Percentiles rank a stretch among this genome's conserved stretches.
phyloP scores from a whole-genome alignment of 2,113 vertebrate species.

The Oxyura jamaicensis region DNA sequence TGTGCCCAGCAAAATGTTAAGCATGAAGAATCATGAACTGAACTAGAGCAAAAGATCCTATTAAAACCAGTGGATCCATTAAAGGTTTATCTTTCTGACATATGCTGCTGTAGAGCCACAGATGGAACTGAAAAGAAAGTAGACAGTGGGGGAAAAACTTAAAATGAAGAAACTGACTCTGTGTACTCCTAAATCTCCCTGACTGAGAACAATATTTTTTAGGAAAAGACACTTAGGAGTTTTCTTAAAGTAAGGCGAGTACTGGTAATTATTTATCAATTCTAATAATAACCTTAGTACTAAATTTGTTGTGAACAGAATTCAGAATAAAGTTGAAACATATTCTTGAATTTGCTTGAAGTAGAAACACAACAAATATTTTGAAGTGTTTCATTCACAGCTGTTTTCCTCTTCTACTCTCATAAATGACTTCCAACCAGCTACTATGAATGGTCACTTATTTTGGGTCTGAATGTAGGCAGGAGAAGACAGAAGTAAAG shows the following conservation, averaged over 20 bases:
- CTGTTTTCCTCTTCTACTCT: not conserved
- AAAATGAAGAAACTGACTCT: not conserved
- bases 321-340: not conserved
- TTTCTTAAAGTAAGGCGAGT: not conserved
- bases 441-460: not conserved
- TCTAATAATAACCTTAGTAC: not conserved
- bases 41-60: not conserved
- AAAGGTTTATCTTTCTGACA: not conserved
- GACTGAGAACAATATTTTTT: not conserved
- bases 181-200: not conserved
- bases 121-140: not conserved
- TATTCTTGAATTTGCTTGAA: not conserved
- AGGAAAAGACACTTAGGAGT: not conserved
- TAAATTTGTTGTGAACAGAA: not conserved
- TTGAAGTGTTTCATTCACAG: not conserved
- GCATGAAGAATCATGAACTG: not conserved
- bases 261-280: not conserved
- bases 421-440: not conserved
- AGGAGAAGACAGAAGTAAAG: not conserved
- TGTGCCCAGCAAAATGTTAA: not conserved
- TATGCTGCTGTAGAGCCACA: not conserved
- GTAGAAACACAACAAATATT: not conserved
- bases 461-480: not conserved
- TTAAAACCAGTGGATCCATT: not conserved
- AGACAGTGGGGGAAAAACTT: not conserved